A percentile compares a stretch with the other conserved stretches of the same genome.
Evolutionary conservation across 2,113 vertebrate species (phyloP).

Genomic region (Rhea americana): DNA sequence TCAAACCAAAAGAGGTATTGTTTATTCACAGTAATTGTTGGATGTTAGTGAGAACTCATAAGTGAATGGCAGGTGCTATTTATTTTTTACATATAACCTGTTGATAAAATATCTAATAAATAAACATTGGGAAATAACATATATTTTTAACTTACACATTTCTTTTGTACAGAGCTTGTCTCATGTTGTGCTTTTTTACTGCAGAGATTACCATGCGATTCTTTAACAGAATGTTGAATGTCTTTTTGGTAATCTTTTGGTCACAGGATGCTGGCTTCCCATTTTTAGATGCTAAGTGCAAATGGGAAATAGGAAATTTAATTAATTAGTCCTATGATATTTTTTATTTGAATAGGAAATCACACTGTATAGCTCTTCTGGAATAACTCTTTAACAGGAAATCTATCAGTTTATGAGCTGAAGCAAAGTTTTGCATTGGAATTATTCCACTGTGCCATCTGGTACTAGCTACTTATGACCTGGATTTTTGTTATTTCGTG

Average conservation of each 20-base stretch:
- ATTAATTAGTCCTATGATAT: not conserved
- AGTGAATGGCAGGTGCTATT: not conserved
- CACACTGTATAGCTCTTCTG: not conserved
- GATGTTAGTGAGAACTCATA: not conserved
- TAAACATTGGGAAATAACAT: not conserved
- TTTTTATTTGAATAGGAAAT: not conserved
- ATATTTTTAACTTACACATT: not conserved
- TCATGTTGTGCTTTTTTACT: not conserved
- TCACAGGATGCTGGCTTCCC: not conserved
- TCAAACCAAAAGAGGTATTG: not conserved
- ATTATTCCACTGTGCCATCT: not conserved
- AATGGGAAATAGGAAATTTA: not conserved
- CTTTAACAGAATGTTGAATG: not conserved
- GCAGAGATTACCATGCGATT: not conserved
- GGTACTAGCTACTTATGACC: not conserved
- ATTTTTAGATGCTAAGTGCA: not conserved
- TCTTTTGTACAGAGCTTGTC: not conserved
- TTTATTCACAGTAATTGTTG: not conserved
- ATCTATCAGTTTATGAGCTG: not conserved
- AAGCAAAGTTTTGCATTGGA: not conserved
- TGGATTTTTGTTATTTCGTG: not conserved
- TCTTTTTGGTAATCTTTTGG: not conserved
- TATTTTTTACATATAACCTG: not conserved
- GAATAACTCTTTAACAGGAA: not conserved
- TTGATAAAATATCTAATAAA: not conserved